Base-by-base conservation (phyloP, 2,888 invertebrate genomes). In the Zeuzera pyrina region DNA sequence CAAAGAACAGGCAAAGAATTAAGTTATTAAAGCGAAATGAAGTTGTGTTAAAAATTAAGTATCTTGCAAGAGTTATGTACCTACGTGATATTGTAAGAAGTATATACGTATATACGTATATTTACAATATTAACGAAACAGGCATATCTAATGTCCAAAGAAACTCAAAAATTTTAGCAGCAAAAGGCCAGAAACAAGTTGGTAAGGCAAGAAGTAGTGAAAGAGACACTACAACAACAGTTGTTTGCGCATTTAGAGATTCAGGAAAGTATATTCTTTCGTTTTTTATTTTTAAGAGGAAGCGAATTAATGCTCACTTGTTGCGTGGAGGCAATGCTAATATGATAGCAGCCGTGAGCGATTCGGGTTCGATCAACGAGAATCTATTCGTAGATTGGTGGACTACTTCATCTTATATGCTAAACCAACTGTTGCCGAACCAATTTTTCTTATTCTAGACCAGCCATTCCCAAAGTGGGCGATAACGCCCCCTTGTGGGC, bases 231-330 rank as follows among this genome's bases (percentile, higher is more conserved):
- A 45, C 45, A 30, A 52, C 61, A 22, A 67, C 61, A 36, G 52
- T 46, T 55, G 46, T 58, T 33, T 61, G 57, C 41, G 49, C 48
- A 34, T 47, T 64, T 30, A 68, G 51, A 55, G 64, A 65, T 13
- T 31, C 51, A 19, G 61, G 60, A 7, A 30, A 31, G 7, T 63
- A 52, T 35, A 32, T 68, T 32, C 57, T 61, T 24, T 63, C 60
- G 21, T 49, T 64, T 47, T 57, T 64, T 36, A 59, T 67, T 12
- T 65, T 55, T 39, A 56, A 52, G 30, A 43, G 58, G 27, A 53
- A 58, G 31, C 40, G 51, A 11, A 43, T 43, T 39, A 45, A 41
- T 40, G 22, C 34, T 23, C 42, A 43, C 27, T 36, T 49, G 34
- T 42, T 59, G 12, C 26, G 49, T 46, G 48, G 36, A 29, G 32